Base-by-base conservation (phyloP, 2,888 invertebrate species). In the Tetragonisca angustula region DNA sequence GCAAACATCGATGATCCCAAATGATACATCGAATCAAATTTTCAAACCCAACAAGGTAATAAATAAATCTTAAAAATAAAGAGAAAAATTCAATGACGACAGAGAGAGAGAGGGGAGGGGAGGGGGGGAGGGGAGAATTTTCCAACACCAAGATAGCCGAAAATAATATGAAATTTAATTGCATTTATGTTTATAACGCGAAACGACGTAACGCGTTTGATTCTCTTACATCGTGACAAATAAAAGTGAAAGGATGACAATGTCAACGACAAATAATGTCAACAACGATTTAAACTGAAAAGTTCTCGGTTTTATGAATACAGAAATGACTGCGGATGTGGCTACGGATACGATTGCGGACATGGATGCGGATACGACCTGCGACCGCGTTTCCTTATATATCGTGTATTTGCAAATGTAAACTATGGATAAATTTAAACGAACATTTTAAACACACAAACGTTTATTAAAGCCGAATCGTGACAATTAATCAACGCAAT, bases 241-340 rank as follows among this genome's bases (percentile, higher is more conserved):
- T 36, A 2, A 15, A 32, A 36, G 36, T 21, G 21, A 5, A 64
- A 36, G 4, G 4, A 32, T 13, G 19, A 11, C 62, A 36, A 36
- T 17, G 64, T 17, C 15, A 15, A 24, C 64, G 50, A 52, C 21
- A 11, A 19, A 21, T 27, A 0, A 2, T 5, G 49, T 17, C 64
- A 6, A 32, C 15, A 17, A 21, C 15, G 3, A 4, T 0, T 27
- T 5, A 17, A 61, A 17, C 27, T 49, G 43, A 43, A 43, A 43
- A 43, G 43, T 50, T 27, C 19, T 13, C 13, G 17, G 3, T 6
- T 27, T 36, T 1, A n/a, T 19, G 67, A 43, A 59, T 21, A 61
- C 27, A 62, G 50, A 36, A 50, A 49, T 21, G 24, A 62, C 49
- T n/a, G 50, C 78, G 83, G 84, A 75, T 75, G 83, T 72, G 83